Base-by-base conservation (phyloP, 1,140 invertebrate genomes). In the Cydia splendana region DNA sequence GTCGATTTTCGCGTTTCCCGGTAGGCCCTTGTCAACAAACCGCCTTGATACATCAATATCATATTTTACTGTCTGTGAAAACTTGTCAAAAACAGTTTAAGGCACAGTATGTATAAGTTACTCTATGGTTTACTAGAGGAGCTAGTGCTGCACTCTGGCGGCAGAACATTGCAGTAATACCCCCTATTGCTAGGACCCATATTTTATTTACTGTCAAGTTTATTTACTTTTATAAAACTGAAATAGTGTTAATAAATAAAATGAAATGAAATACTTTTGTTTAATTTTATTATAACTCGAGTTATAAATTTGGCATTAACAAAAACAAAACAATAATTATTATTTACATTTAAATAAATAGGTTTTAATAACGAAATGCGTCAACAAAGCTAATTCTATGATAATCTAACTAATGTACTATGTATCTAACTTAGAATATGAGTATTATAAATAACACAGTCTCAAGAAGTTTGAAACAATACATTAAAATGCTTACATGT, bases 221-320 rank as follows among this genome's bases (percentile, higher is more conserved):
- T 57, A 57, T 57, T 62, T 71, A 71, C 67, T 71, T 71, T 42
- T 71, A 71, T 71, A 71, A 71, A 71, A 42, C 34, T n/a, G 30
- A 71, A 69, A 71, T 38, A 71, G 34, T 38, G 34, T 38, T 24
- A 71, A 71, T 71, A 71, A 69, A 71, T 71, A 30, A 71, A 62
- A 71, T 18, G 67, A 45, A 42, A 71, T 48, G 12, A 42, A 15
- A 18, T 42, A n/a, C n/a, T 45, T 38, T 71, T 71, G 67, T 71
- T 71, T 71, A 38, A 42, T 71, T 71, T 71, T 71, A 71, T 71
- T 71, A 71, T n/a, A 71, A 71, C 30, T 62, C 57, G 57, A 62
- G 13, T 69, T 34, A 65, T 65, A 28, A 81, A 78, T 81, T 79
- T 78, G 75, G 76, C 77, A 53, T 81, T 81, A 78, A 80, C 75